Evolutionary conservation across 2,888 invertebrate species (phyloP), one percentile per base, ranked within the genome.

Genomic region (Ryuthela nishihirai): DNA sequence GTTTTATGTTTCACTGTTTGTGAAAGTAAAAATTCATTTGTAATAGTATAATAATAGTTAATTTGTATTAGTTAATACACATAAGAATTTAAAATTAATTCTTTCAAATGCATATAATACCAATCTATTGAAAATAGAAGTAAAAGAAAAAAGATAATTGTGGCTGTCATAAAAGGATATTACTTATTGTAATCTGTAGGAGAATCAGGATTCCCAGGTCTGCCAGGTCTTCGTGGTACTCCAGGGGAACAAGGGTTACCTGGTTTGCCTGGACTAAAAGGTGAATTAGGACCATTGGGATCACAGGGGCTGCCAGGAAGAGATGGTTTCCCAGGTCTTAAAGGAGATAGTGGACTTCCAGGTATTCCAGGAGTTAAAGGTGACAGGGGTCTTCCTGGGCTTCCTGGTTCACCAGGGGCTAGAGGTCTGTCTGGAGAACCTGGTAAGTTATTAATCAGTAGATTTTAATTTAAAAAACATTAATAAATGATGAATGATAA

Each of bases 351-450:
- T 42, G 62, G 62, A 21, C 15, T 54, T 7, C 50, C 59, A 35
- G 63, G 63, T 32, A 87, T 20, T 80, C 85, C 66, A 91, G 92
- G 18, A 81, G 88, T 1, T 90, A 91, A 76, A 92, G 93, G 45
- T 84, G 85, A 67, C 91, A 91, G 75, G 92, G 62, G 93, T 60
- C 88, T 88, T 69, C 80, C 85, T 36, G 93, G 93, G 20, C 84
- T 84, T 25, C 80, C 83, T 67, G 93, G 93, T 44, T 84, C 85
- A 4, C 79, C 84, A 53, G 93, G 93, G 45, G 80, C 82, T 2
- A 89, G 87, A 75, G 92, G 92, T 64, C 91, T 91, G 67, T 64
- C 80, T 79, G 93, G 93, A 42, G 38, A 35, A 5, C n/a, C 54
- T 38, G 62, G 62, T 60, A 36, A 34, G 17, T 45, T 34, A 42